Evolutionary conservation across 2,888 invertebrate genomes (phyloP), one percentile per base, ranked within the genome.

Genomic region (Stenodema calcarata): DNA sequence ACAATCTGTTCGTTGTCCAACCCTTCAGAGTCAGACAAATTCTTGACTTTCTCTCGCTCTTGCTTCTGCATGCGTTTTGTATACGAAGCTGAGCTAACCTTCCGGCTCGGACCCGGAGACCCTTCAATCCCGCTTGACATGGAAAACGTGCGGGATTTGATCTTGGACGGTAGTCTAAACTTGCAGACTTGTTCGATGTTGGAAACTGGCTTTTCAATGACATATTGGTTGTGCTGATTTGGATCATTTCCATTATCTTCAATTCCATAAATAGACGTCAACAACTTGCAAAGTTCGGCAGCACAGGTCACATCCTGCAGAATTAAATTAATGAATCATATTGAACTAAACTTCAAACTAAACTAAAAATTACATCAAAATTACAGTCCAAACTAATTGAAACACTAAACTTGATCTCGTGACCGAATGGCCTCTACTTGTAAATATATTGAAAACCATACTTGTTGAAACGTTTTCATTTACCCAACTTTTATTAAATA

Each of bases 1-100:
- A 44, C 44, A 0, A 81, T 18, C n/a, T 62, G 78, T 87, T 93
- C 92, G 42, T 93, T 93, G 88, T 92, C 92, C 0, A 92, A 92
- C 88, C 92, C 92, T 0, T 90, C 92, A 0, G 92, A 92, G 44
- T 91, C 92, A 14, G 91, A 91, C 80, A 91, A 91, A 89, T 91
- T 91, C 47, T 82, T 80, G 4, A 42, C 30, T 88, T 90, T 90
- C 14, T 88, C 88, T 30, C 88, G 89, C 54, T 87, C 89, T 73
- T 35, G 88, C 75, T 79, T 89, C 82, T 28, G 84, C 88, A 79
- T 50, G 79, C 16, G 86, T 80, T 88, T 89, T 41, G 70, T 81
- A 41, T 84, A 86, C 27, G 88, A 88, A 0, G 86, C 44, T n/a
- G 70, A 78, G 85, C 80, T 89, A 41, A 87, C 86, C 86, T 88